These are phyloP conservation scores for Acanthaster planci DNA, from an alignment of 35 echinoderm and acorn worm genomes.

Conservation along the genomic window DNA sequence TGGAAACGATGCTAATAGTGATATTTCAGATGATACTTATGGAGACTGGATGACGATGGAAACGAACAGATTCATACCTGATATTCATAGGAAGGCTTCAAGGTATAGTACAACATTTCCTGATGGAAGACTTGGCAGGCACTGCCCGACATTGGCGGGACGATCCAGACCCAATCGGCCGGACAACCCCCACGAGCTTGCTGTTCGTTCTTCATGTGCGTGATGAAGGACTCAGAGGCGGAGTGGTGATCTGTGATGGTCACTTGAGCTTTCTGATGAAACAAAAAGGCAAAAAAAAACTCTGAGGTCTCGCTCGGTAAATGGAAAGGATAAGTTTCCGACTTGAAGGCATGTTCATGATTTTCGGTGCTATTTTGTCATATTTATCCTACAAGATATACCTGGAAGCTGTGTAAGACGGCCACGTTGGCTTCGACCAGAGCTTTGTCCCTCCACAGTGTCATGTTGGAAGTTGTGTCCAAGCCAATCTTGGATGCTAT, in stretches of 20 bases:
- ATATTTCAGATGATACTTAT: too few relatives aligned
- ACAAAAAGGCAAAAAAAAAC: not conserved
- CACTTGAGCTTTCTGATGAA: conserved; percentile 44
- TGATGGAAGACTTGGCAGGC: conserved; percentile 62
- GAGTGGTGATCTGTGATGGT: conserved; percentile 75
- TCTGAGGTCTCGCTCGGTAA: not conserved
- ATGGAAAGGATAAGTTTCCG: too few relatives aligned
- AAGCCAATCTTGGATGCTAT: conserved; percentile 57
- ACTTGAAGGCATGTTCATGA: too few relatives aligned
- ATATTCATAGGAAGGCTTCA: conserved; percentile 62
- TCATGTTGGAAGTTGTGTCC: conserved; percentile 44
- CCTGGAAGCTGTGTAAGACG: conserved; percentile 82
- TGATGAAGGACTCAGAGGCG: conserved; percentile 57
- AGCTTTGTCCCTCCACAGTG: conserved; percentile 75
- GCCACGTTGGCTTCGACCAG: conserved; percentile 75
- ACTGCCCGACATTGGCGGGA: conserved; percentile 57
- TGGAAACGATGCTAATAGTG: too few relatives aligned
- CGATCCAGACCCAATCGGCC: conserved; percentile 73
- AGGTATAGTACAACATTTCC: conserved; percentile 61
- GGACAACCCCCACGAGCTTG: conserved; percentile 56
- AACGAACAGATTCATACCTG: conserved; percentile 42
- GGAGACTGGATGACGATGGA: too few relatives aligned
- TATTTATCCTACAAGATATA: not conserved
- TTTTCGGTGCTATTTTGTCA: too few relatives aligned
- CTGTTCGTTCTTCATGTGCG: conserved; percentile 62